Base-by-base conservation (phyloP, 92 coral and sea anemone species). In the Paramuricea clavata region DNA sequence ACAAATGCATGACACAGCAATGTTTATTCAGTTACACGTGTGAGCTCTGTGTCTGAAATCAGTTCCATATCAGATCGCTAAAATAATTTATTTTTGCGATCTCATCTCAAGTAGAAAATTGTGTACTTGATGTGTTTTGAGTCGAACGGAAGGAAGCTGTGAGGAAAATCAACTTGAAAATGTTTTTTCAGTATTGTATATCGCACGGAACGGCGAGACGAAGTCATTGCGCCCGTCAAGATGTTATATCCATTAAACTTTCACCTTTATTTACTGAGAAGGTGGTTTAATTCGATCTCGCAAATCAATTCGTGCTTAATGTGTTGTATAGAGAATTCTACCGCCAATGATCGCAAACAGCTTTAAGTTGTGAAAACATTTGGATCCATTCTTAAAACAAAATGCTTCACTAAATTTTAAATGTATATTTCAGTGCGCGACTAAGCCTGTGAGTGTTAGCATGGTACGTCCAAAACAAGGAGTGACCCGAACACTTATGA, bases 191-290 rank as follows among this genome's bases (percentile, higher is more conserved):
- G 73, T 39, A 49, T 60, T 59, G 34, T 61, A 47, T 60, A 79
- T 28, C 84, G 72, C 60, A 52, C 5, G 83, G 26, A 26, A n/a
- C 16, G 84, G 41, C 84, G 72, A 57, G 84, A 79, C 83, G 35
- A 30, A 78, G 33, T 79, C n/a, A 26, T 79, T 44, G 34, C 33
- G n/a, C 30, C 6, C 17, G 61, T 39, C 84, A 79, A 79, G 65
- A 42, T 79, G 84, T 60, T 79, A 52, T 52, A 56, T 33, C 73
- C 84, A 79, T 79, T 79, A 79, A 61, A 78, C 57, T 34, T 61
- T 59, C 72, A 33, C 28, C 84, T 35, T 65, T 54, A 79, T 79
- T 79, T 61, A 79, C 84, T 28, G 36, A 36, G 32, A 42, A 39
- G 57, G 52, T 41, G 57, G 39, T 79, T 79, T 79, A 34, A 79